A percentile compares a stretch with the other conserved stretches of the same genome.
These are phyloP conservation scores for Macrophya alboannulata DNA, from an alignment of 2,888 invertebrate genomes.

Conservation along the genomic window DNA sequence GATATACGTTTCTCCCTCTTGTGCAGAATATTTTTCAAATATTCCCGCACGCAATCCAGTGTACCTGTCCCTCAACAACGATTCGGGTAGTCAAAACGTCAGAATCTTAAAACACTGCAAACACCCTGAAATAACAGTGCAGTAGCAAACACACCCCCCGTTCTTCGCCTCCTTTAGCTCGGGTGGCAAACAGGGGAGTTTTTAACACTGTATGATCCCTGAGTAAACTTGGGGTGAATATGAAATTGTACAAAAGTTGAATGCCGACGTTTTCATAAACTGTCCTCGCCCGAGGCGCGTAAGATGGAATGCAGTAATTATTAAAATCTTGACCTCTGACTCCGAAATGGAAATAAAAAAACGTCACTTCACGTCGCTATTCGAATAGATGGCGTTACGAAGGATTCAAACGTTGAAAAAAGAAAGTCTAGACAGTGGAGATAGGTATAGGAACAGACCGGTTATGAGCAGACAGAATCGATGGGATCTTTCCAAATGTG, in stretches of 20 bases:
- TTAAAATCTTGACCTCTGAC: constrained; percentile 34
- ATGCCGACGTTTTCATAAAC: constrained; percentile 62
- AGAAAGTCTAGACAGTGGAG: constrained; percentile 31
- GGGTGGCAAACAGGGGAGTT: constrained; percentile 78
- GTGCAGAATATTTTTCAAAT: constrained; percentile 47
- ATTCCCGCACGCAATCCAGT: constrained; percentile 55
- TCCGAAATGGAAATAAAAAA: not conserved
- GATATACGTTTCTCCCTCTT: constrained; percentile 22
- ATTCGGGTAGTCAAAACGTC: constrained; percentile 78
- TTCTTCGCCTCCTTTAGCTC: constrained; percentile 63
- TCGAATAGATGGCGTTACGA: not conserved
- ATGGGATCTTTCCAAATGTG: constrained; percentile 30
- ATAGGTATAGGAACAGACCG: not conserved
- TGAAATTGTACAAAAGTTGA: constrained; percentile 57
- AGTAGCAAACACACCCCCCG: constrained; percentile 67
- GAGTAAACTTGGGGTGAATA: constrained; percentile 76
- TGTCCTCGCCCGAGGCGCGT: constrained; percentile 36
- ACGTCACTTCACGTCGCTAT: not conserved
- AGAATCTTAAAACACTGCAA: constrained; percentile 79
- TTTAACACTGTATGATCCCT: constrained; percentile 80
- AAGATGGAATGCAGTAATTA: constrained; percentile 47
- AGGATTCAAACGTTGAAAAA: not conserved
- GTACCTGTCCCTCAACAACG: constrained; percentile 57
- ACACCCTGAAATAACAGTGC: constrained; percentile 79
- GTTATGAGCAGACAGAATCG: constrained; percentile 36